Evolutionary conservation across 2,113 vertebrate genomes (phyloP), one percentile per base, ranked within the genome.

Genomic region (Oreochromis spilurus): DNA sequence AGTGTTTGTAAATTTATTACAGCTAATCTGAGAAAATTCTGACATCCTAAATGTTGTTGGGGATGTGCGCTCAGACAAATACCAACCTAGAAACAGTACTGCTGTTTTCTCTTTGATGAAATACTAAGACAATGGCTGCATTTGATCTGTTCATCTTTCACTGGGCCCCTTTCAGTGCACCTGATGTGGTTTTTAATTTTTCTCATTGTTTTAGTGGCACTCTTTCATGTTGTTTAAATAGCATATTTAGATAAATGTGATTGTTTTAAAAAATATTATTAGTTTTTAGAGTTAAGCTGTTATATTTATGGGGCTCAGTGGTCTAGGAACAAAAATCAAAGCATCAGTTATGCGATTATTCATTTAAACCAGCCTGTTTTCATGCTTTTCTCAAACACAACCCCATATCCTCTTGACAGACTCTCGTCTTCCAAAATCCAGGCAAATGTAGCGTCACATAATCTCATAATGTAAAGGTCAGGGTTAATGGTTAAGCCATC

Each of bases 31-130:
- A 29, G 21, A 75, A 48, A 72, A 4, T 48, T 26, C 14, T 48
- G 67, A 75, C 40, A 17, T 17, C 9, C 21, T 48, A 48, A 75
- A 48, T 29, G 40, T 45, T 75, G 40, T 11, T 19, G 21, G 40
- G 67, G 40, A 29, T 2, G 21, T 29, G 4, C 24, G 4, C 21
- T 29, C 21, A 45, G 21, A 29, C 40, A 45, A 17, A 45, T 24
- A 17, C 40, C 13, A 72, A 7, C 8, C 38, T 72, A 26, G 40
- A 45, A 45, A 45, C 0, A 0, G 0, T 26, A 2, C 6, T 72
- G 24, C 2, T 26, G 21, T 29, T 72, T 72, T 72, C 67, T 4
- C 40, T 45, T 29, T 11, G 2, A 45, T 45, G 40, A 26, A 26
- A 72, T 72, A 26, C 21, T 24, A 16, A 72, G 13, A 16, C 38